phyloP scores from a whole-genome alignment of 1,140 invertebrate genomes.

The Scaptomyza graminum region DNA sequence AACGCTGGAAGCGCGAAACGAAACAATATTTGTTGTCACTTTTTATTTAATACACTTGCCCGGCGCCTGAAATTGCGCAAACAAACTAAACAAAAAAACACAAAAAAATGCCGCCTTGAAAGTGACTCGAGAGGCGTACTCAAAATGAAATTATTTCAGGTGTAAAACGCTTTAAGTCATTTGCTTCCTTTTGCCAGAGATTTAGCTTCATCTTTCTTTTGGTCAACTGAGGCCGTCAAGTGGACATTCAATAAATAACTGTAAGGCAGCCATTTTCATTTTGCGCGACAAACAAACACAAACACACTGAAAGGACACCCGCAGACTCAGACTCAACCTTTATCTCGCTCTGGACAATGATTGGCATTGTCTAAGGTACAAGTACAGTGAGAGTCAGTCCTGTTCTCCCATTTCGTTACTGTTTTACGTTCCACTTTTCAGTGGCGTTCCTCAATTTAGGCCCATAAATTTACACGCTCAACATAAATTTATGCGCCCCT shows the following conservation, averaged over 20 bases:
- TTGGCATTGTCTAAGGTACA: conserved; percentile 21
- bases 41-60: conserved; percentile 73
- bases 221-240: conserved; percentile 20
- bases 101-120: conserved; percentile 11
- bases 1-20: conserved; percentile 32
- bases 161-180: conserved; percentile 72
- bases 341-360: conserved; percentile 5
- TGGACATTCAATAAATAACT: conserved; percentile 54
- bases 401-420: no score
- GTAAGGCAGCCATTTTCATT: conserved; percentile 44
- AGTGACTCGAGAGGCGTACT: conserved; percentile 18
- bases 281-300: conserved; percentile 32
- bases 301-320: conserved; percentile 3
- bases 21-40: conserved; percentile 80
- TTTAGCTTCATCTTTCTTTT: not conserved
- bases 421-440: not conserved
- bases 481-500: conserved; percentile 57
- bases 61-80: conserved; percentile 39
- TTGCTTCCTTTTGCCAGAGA: conserved; percentile 24
- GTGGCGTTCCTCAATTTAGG: conserved; percentile 14
- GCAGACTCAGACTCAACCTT: not conserved
- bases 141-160: conserved; percentile 76
- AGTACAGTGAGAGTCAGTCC: not conserved
- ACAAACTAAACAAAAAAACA: conserved; percentile 6
- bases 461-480: conserved; percentile 46